Percentiles rank a stretch among this genome's conserved stretches.
These are phyloP conservation scores for Scolopax mira DNA, from an alignment of 2,113 vertebrate species.

Conservation along the genomic window DNA sequence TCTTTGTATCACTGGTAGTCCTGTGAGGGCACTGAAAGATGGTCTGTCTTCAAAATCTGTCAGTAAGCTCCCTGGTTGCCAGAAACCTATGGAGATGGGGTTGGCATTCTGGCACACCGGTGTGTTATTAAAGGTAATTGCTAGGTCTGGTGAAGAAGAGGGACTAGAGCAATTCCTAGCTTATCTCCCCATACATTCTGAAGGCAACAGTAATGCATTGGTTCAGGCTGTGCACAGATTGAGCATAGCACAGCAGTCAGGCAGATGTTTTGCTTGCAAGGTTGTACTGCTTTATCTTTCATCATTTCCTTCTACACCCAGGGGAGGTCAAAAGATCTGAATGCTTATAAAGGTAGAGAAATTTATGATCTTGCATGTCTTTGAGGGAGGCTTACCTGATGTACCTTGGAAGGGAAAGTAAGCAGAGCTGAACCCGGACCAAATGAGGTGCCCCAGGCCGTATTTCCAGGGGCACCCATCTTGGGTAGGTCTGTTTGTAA, in stretches of 20 bases:
- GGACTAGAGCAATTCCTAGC: neutral
- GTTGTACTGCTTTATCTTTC: neutral
- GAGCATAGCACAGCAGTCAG: accelerated
- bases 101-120: neutral
- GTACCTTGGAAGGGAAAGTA: neutral
- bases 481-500: neutral
- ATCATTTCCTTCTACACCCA: neutral
- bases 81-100: neutral
- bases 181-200: neutral
- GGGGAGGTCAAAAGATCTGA: neutral
- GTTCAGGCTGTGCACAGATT: neutral
- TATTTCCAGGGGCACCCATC: neutral
- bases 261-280: neutral
- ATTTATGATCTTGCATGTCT: neutral
- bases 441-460: neutral
- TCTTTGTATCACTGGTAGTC: neutral
- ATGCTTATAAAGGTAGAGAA: neutral
- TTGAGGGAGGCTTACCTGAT: neutral
- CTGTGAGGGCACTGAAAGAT: neutral
- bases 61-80: neutral
- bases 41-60: neutral
- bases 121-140: conserved; percentile 24
- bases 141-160: conserved; percentile 50
- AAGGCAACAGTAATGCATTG: neutral
- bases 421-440: neutral